Percentiles rank a stretch among this genome's conserved stretches.
These are phyloP conservation scores for Phaethornis superciliosus DNA, from an alignment of 2,113 vertebrate genomes.

Conservation along the genomic window DNA sequence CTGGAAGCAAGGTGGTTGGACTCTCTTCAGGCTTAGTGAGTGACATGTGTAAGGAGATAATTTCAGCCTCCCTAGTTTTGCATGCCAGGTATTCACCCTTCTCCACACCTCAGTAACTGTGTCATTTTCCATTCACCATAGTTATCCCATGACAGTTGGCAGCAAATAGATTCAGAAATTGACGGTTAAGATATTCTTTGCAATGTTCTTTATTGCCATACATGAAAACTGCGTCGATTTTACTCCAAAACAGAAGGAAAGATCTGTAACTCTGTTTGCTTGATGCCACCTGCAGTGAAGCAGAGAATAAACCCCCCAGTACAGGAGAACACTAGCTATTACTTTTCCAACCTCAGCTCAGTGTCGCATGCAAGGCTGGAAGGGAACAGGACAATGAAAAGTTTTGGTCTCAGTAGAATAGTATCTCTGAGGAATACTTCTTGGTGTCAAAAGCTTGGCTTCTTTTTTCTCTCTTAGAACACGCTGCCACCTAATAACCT, in stretches of 20 bases:
- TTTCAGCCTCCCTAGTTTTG: neutral
- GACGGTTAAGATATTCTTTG: slow-evolving; percentile 29
- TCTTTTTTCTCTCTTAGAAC: neutral
- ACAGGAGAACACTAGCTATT: neutral
- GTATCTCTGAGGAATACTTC: neutral
- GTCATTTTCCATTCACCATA: neutral
- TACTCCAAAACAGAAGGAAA: neutral
- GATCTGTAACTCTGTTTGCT: neutral
- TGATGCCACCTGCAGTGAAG: neutral
- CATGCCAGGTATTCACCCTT: neutral
- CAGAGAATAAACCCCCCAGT: neutral
- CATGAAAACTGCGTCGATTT: neutral
- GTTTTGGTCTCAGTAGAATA: neutral
- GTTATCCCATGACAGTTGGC: slow-evolving; percentile 9
- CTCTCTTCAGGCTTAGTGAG: neutral
- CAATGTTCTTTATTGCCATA: slow-evolving; percentile 11
- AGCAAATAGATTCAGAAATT: slow-evolving; percentile 60
- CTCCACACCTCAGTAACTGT: neutral
- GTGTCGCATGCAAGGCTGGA: neutral
- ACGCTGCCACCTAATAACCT: neutral
- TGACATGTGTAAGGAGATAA: neutral
- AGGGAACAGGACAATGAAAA: neutral
- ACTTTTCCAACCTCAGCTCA: neutral
- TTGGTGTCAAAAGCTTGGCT: neutral
- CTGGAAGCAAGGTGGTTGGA: neutral